Evolutionary conservation across 2,113 vertebrate species (phyloP).

Genomic region (Phylloscopus trochiloides): DNA sequence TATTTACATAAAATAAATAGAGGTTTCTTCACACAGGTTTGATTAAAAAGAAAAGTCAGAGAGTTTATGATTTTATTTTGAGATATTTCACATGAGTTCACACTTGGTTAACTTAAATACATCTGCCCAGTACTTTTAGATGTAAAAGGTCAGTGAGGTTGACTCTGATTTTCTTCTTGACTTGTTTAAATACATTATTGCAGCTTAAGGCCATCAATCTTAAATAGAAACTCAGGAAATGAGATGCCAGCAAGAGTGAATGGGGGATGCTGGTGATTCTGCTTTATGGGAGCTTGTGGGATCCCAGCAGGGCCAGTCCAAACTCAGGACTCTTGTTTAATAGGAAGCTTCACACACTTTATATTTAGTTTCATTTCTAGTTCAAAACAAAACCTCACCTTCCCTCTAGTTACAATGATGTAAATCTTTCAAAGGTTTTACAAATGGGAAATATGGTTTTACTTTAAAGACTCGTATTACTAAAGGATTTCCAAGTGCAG

Average conservation of each 20-base stretch:
- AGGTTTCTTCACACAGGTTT: background rate
- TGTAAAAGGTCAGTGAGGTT: background rate
- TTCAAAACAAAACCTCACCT: background rate
- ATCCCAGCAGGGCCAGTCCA: background rate
- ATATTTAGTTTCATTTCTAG: background rate
- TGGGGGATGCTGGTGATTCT: background rate
- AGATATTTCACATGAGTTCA: background rate
- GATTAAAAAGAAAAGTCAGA: background rate
- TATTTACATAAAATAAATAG: background rate
- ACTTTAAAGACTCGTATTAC: background rate
- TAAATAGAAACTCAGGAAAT: background rate
- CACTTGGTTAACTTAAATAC: background rate
- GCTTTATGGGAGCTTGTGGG: background rate
- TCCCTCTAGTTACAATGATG: background rate
- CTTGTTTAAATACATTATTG: background rate
- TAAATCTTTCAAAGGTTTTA: background rate
- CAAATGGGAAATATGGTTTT: background rate
- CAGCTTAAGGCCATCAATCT: background rate
- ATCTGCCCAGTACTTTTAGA: background rate
- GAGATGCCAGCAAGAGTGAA: background rate
- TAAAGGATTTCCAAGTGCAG: background rate
- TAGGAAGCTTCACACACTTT: background rate
- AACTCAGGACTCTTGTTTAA: background rate
- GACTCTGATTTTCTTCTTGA: constrained; percentile 23
- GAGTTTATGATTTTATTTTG: background rate